phyloP scores from a whole-genome alignment of 2,113 vertebrate genomes.

The Salvator merianae region DNA sequence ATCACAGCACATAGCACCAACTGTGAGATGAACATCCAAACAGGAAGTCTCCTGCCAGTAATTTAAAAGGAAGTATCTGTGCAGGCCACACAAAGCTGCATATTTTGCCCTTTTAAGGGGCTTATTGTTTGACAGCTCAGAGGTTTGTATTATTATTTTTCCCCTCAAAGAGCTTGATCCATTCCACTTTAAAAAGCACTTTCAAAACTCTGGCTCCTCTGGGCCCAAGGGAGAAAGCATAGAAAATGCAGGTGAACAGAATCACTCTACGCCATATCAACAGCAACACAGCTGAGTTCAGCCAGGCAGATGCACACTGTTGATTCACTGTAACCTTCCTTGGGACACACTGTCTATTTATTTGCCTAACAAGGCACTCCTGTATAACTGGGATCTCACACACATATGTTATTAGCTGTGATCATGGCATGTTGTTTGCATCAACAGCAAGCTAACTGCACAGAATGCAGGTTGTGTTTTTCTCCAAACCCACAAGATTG shows the following conservation, averaged over 20 bases:
- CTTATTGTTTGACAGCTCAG: slow-evolving; percentile 56
- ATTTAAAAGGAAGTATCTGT: slow-evolving; percentile 61
- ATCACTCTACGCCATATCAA: slow-evolving; percentile 38
- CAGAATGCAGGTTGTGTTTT: neutral
- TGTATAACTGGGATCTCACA: neutral
- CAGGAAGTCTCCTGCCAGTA: slow-evolving; percentile 64
- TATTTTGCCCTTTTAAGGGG: slow-evolving; percentile 72
- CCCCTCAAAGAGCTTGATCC: slow-evolving; percentile 51
- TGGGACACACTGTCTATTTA: slow-evolving; percentile 30
- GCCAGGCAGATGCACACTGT: slow-evolving; percentile 37
- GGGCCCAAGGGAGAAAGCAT: neutral
- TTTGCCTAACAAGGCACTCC: slow-evolving; percentile 60
- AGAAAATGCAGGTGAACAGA: slow-evolving; percentile 55
- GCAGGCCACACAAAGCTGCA: slow-evolving; percentile 28
- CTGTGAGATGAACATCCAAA: slow-evolving; percentile 48
- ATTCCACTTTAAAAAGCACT: slow-evolving; percentile 48
- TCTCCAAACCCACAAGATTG: too few species aligned
- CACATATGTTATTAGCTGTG: too few species aligned
- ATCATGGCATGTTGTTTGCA: too few species aligned
- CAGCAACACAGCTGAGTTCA: slow-evolving; percentile 58
- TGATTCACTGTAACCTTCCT: slow-evolving; percentile 44
- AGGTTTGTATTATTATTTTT: slow-evolving; percentile 45
- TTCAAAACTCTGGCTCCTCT: slow-evolving; percentile 28
- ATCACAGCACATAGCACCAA: slow-evolving; percentile 50
- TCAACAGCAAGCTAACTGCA: neutral